Conservation (phyloP, 2,113 vertebrate species). For the Nesoenas mayeri region DNA sequence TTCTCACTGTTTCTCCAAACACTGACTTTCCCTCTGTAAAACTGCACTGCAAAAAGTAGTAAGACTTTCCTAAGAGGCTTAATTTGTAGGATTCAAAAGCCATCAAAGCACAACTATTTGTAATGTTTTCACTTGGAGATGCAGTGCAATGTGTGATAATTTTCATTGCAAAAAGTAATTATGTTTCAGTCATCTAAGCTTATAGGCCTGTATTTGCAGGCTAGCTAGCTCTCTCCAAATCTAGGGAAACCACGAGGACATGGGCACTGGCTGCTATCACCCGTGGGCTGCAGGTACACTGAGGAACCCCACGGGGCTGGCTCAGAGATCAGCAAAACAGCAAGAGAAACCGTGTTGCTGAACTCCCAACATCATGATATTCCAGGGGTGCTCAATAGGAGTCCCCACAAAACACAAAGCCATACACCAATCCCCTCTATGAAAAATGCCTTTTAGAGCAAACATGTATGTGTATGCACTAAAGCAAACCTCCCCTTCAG, state of each 20-base stretch:
- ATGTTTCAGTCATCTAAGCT: not conserved
- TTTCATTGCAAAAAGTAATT: not conserved
- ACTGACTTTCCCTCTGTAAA: not conserved
- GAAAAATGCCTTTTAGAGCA: not conserved
- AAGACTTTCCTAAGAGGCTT: not conserved
- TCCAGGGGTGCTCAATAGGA: not conserved
- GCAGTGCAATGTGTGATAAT: not conserved
- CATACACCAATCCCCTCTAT: rapidly evolving
- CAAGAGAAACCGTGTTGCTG: rapidly evolving
- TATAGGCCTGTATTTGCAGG: rapidly evolving
- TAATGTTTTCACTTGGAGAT: not conserved
- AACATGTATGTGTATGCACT: rapidly evolving
- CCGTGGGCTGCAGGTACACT: rapidly evolving
- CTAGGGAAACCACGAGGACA: rapidly evolving
- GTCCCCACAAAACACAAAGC: not conserved
- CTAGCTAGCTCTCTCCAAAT: not conserved
- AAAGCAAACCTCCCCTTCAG: not conserved
- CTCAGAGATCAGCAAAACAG: not conserved
- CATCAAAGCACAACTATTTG: not conserved
- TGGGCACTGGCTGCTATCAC: not conserved
- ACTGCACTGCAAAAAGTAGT: not conserved
- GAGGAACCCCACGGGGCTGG: rapidly evolving
- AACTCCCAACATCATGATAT: not conserved
- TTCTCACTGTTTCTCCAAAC: not conserved
- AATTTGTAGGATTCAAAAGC: not conserved